These are phyloP conservation scores for Neoaliturus tenellus DNA, from an alignment of 2,888 invertebrate genomes.

Conservation along the genomic window DNA sequence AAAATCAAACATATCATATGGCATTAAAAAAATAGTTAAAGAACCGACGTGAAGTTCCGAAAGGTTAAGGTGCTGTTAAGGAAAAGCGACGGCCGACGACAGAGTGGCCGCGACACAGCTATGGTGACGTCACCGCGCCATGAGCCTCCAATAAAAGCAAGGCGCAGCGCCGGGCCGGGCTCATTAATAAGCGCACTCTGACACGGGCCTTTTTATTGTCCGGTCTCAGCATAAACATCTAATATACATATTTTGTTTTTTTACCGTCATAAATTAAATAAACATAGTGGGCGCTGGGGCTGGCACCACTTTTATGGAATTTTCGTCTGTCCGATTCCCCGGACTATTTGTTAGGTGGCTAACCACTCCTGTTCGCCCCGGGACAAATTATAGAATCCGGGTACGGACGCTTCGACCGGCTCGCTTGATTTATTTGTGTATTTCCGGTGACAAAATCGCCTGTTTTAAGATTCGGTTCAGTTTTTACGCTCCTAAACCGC, in stretches of 20 bases:
- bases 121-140: constrained; percentile 46
- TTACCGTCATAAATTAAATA: constrained; percentile 58
- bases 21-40: too few relatives aligned
- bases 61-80: too few relatives aligned
- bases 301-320: constrained; percentile 53
- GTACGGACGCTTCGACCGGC: constrained; percentile 36
- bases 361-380: constrained; percentile 1
- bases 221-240: constrained; percentile 58
- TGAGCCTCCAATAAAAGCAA: constrained; percentile 45
- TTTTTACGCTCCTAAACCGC: constrained; percentile 30
- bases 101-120: not conserved
- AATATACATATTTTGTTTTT: constrained; percentile 61
- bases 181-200: constrained; percentile 50
- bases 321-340: constrained; percentile 51
- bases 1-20: too few relatives aligned
- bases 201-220: constrained; percentile 52
- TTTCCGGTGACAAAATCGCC: constrained; percentile 45
- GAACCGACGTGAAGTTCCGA: too few relatives aligned
- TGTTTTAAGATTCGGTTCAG: constrained; percentile 18
- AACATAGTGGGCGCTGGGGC: constrained; percentile 53
- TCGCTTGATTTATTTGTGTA: constrained; percentile 27
- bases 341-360: constrained; percentile 50
- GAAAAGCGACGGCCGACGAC: too few relatives aligned
- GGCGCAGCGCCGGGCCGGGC: constrained; percentile 40
- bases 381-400: constrained; percentile 47